Conservation (phyloP, 2,888 invertebrate species). For the Anthophora plumipes region DNA sequence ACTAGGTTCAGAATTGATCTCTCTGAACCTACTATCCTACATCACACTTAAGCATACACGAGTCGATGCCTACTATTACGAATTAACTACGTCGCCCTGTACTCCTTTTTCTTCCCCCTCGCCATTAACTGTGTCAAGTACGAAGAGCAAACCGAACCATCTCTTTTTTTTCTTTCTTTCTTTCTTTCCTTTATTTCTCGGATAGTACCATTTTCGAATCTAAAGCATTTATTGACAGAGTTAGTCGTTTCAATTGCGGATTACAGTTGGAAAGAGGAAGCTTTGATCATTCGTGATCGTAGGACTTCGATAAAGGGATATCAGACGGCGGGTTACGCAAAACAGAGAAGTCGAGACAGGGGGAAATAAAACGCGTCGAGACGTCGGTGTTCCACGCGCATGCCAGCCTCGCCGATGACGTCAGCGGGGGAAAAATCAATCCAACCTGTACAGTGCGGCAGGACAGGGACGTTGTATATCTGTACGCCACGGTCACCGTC, state of each 20-base stretch:
- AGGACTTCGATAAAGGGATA: slow-evolving; percentile 21
- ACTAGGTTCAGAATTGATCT: neutral
- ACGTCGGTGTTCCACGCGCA: slow-evolving; percentile 69
- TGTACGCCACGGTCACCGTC: slow-evolving; percentile 25
- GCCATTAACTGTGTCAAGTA: neutral
- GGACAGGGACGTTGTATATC: slow-evolving; percentile 54
- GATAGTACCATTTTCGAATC: neutral
- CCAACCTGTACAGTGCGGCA: slow-evolving; percentile 74
- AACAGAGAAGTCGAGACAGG: slow-evolving; percentile 7
- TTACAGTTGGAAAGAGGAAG: neutral
- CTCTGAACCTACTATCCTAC: neutral
- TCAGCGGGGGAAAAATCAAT: slow-evolving; percentile 80
- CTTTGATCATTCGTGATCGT: neutral
- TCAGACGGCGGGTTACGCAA: neutral
- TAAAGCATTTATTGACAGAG: neutral
- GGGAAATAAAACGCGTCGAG: slow-evolving; percentile 26
- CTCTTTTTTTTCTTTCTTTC: neutral
- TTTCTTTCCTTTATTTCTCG: neutral
- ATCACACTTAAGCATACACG: neutral
- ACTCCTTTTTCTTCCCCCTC: neutral
- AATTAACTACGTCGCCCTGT: neutral
- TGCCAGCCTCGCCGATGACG: slow-evolving; percentile 75
- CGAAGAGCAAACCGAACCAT: neutral
- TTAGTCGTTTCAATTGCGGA: neutral
- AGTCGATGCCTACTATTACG: neutral